A percentile compares a stretch with the other conserved stretches of the same genome.
Evolutionary conservation across 1,140 invertebrate genomes (phyloP).

Genomic region (Achroia grisella): DNA sequence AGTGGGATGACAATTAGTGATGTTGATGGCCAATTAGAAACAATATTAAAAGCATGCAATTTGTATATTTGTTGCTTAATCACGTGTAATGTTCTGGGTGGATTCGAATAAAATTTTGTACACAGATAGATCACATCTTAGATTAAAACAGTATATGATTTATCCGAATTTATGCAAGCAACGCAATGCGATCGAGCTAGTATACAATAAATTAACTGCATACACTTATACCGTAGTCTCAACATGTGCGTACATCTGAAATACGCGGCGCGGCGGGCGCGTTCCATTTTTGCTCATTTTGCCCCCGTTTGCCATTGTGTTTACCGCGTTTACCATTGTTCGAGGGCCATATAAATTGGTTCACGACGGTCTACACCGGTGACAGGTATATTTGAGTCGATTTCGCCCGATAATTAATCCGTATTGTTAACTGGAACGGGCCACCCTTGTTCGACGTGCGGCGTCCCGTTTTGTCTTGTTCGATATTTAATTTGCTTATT

Average conservation of each 20-base stretch:
- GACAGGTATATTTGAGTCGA: conserved; percentile 73
- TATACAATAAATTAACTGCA: neutral
- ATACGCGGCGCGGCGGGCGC: conserved; percentile 22
- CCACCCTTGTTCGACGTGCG: conserved; percentile 51
- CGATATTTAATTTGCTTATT: conserved; percentile 6
- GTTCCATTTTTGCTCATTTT: conserved; percentile 52
- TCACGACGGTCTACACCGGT: conserved; percentile 39
- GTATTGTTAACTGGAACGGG: conserved; percentile 60
- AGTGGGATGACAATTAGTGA: too few species aligned
- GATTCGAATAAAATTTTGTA: too few species aligned
- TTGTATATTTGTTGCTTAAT: too few species aligned
- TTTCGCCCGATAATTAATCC: conserved; percentile 71
- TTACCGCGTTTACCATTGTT: conserved; percentile 69
- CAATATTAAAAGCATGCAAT: too few species aligned
- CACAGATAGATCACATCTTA: too few species aligned
- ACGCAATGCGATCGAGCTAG: too few species aligned
- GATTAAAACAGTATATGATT: too few species aligned
- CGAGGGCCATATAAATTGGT: conserved; percentile 63
- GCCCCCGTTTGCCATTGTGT: conserved; percentile 50
- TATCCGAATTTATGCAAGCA: too few species aligned
- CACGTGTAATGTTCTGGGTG: too few species aligned
- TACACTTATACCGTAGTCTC: neutral
- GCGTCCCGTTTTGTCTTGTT: conserved; percentile 23
- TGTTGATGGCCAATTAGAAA: too few species aligned
- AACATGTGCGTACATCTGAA: neutral